These are phyloP conservation scores for Aplocera efformata DNA, from an alignment of 2,888 invertebrate genomes.

Conservation along the genomic window DNA sequence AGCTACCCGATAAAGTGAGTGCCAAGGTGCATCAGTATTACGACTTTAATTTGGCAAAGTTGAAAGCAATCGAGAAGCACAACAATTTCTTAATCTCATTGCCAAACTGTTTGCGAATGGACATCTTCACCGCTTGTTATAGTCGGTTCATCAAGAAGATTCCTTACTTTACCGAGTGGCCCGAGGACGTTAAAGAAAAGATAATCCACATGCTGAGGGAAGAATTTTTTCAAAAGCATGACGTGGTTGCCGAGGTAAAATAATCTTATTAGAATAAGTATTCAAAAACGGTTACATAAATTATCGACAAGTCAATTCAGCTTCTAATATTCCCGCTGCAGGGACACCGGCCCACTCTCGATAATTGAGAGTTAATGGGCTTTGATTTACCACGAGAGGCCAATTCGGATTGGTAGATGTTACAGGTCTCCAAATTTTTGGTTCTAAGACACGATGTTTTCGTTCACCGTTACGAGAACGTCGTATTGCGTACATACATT, in stretches of 20 bases:
- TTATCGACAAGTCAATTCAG: too few relatives aligned
- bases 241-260: constrained; percentile 34
- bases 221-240: constrained; percentile 32
- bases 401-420: too few relatives aligned
- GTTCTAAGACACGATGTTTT: too few relatives aligned
- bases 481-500: too few relatives aligned
- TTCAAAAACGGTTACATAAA: too few relatives aligned
- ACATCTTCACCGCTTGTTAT: constrained; percentile 27
- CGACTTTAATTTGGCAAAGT: constrained; percentile 25
- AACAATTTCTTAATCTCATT: constrained; percentile 30
- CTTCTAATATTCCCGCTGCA: too few relatives aligned
- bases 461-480: too few relatives aligned
- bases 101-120: constrained; percentile 32
- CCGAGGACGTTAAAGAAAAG: constrained; percentile 26
- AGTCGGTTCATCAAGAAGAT: constrained; percentile 26
- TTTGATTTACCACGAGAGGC: too few relatives aligned
- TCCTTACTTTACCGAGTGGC: constrained; percentile 40
- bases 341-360: too few relatives aligned
- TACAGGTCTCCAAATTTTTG: too few relatives aligned
- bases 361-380: too few relatives aligned
- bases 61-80: constrained; percentile 23
- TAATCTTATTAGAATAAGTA: background rate
- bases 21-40: constrained; percentile 30
- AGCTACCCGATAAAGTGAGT: constrained; percentile 32
- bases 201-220: constrained; percentile 29